A percentile compares a stretch with the other conserved stretches of the same genome.
Evolutionary conservation across 2,888 invertebrate species (phyloP).

Genomic region (Pollenia labialis): DNA sequence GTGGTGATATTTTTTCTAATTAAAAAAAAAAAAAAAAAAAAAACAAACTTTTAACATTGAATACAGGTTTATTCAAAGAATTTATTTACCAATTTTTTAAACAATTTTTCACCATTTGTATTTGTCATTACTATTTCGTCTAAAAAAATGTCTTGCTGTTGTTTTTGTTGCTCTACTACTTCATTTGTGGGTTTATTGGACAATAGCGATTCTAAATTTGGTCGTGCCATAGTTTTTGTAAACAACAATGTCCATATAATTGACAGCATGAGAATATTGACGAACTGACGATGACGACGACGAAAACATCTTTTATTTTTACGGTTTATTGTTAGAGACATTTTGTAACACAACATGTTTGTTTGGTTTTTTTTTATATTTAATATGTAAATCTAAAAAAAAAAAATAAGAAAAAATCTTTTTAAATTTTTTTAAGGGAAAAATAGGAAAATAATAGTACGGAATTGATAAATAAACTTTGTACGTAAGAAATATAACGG

Average conservation of each 20-base stretch:
- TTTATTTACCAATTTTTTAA: slow-evolving; percentile 73
- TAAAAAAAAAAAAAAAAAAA: background rate
- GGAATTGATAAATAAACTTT: too few species aligned
- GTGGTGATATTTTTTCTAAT: slow-evolving; percentile 76
- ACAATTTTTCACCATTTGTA: slow-evolving; percentile 74
- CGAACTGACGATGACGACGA: slow-evolving; percentile 47
- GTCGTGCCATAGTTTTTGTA: slow-evolving; percentile 60
- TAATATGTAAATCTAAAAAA: background rate
- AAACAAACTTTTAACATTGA: background rate
- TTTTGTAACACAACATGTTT: slow-evolving; percentile 44
- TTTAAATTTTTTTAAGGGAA: background rate
- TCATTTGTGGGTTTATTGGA: slow-evolving; percentile 49
- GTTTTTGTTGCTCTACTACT: slow-evolving; percentile 10
- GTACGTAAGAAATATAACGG: too few species aligned
- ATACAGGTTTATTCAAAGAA: background rate
- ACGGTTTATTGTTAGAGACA: slow-evolving; percentile 45
- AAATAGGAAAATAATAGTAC: background rate
- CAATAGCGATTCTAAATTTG: slow-evolving; percentile 62
- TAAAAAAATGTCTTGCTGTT: slow-evolving; percentile 70
- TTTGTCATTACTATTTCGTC: slow-evolving; percentile 76
- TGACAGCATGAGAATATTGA: slow-evolving; percentile 63
- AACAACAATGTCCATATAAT: slow-evolving; percentile 70
- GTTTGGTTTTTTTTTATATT: background rate
- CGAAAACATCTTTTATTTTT: slow-evolving; percentile 38
- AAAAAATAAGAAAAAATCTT: background rate